Conservation (phyloP, 2,113 vertebrate genomes). For the Zosterops lateralis region DNA sequence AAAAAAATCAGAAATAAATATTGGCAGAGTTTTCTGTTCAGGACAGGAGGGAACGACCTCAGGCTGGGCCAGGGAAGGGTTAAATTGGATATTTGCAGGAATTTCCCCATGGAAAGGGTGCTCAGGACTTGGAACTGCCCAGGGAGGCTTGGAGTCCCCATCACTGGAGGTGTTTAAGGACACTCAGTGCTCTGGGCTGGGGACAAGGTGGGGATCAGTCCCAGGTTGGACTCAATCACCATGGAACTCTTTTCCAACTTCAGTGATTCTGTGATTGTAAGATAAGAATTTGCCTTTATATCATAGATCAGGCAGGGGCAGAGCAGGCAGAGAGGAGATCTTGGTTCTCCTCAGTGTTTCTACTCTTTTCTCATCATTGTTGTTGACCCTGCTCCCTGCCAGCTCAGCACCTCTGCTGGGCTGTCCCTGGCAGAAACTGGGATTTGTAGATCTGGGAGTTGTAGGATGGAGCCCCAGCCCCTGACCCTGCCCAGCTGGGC, state of each 20-base stretch:
- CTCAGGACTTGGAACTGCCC: fast-evolving
- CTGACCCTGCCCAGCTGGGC: too few species aligned
- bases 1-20: neutral
- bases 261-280: neutral
- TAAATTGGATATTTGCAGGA: too few species aligned
- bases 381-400: neutral
- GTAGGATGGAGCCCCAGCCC: neutral
- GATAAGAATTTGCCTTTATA: neutral
- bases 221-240: fast-evolving
- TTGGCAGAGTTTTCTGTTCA: neutral
- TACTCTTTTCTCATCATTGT: fast-evolving
- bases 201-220: neutral
- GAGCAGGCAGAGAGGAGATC: neutral
- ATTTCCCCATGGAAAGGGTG: fast-evolving
- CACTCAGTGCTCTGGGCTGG: neutral
- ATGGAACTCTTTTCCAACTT: neutral
- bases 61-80: neutral
- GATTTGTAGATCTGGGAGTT: neutral
- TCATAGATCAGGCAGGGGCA: neutral
- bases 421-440: neutral
- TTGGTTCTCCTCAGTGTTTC: neutral
- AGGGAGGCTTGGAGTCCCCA: neutral
- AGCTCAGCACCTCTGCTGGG: neutral
- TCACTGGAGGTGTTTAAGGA: neutral
- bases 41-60: neutral